These are phyloP conservation scores for Scomber japonicus DNA, from an alignment of 2,113 vertebrate genomes.

Conservation along the genomic window DNA sequence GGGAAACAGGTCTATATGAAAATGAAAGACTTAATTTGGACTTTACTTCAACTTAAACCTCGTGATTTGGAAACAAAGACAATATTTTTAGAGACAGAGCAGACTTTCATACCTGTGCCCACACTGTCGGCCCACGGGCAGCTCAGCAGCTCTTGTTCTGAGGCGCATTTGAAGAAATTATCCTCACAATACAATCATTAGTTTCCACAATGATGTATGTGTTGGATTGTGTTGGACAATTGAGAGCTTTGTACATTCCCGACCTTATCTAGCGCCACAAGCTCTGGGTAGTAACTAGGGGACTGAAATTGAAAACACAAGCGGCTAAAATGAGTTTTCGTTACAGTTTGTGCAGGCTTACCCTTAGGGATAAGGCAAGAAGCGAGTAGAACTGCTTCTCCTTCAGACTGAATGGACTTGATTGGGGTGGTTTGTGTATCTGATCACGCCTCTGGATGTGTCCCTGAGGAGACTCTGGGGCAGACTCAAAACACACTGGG, in stretches of 20 bases:
- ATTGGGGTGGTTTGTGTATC: conserved; percentile 13
- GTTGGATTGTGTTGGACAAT: conserved; percentile 21
- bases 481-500: conserved; percentile 17
- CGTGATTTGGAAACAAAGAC: neutral
- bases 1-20: no score
- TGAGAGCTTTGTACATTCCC: conserved; percentile 5
- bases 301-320: conserved; percentile 35
- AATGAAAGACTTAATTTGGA: neutral
- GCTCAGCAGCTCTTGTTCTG: conserved; percentile 2
- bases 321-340: conserved; percentile 24
- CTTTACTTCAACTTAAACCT: conserved; percentile 1
- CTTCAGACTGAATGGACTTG: conserved; percentile 4
- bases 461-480: conserved; percentile 15
- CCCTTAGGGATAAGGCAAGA: neutral
- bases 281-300: neutral
- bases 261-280: neutral
- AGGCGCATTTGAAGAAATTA: conserved; percentile 22
- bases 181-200: neutral
- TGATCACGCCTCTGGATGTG: conserved; percentile 10
- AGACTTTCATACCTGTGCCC: neutral
- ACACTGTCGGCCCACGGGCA: neutral
- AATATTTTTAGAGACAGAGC: neutral
- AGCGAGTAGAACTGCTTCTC: conserved; percentile 5
- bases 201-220: conserved; percentile 4
- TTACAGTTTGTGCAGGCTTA: neutral